phyloP scores from a whole-genome alignment of 2,113 vertebrate genomes.

The Girardinichthys multiradiatus region DNA sequence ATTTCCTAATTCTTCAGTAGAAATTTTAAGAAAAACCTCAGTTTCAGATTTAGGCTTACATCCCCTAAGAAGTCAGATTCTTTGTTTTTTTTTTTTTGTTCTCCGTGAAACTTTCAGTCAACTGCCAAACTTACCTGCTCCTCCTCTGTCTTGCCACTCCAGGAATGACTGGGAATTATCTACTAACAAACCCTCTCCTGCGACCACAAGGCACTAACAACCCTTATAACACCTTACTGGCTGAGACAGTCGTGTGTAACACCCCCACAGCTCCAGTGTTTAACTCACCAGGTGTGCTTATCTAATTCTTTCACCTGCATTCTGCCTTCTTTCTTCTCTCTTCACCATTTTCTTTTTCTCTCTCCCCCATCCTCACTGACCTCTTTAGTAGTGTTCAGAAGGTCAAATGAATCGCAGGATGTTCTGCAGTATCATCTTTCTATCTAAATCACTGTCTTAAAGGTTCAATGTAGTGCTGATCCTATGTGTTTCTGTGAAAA shows the following conservation, averaged over 20 bases:
- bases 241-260: constrained; percentile 99
- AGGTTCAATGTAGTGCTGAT: constrained; percentile 22
- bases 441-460: constrained; percentile 60
- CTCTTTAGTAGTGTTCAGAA: constrained; percentile 35
- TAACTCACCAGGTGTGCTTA: constrained; percentile 99
- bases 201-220: constrained; percentile 99
- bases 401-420: constrained; percentile 54
- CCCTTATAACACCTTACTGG: constrained; percentile 99
- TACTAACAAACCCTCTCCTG: constrained; percentile 99
- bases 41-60: constrained; percentile 11
- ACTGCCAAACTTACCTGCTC: constrained; percentile 67
- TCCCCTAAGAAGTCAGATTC: constrained; percentile 6
- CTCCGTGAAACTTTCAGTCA: constrained; percentile 34
- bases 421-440: constrained; percentile 63
- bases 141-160: constrained; percentile 91
- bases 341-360: constrained; percentile 6
- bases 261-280: constrained; percentile 98
- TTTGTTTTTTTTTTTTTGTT: constrained; percentile 24
- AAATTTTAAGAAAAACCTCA: constrained; percentile 13
- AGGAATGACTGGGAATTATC: constrained; percentile 99
- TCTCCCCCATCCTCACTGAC: constrained; percentile 21
- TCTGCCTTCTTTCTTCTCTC: constrained; percentile 44
- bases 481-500: constrained; percentile 12
- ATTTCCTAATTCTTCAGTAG: constrained; percentile 1
- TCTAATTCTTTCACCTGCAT: constrained; percentile 78